Evolutionary conservation across 2,797 vertebrate species (phyloP).

Genomic region (Sebastes iracundus): DNA sequence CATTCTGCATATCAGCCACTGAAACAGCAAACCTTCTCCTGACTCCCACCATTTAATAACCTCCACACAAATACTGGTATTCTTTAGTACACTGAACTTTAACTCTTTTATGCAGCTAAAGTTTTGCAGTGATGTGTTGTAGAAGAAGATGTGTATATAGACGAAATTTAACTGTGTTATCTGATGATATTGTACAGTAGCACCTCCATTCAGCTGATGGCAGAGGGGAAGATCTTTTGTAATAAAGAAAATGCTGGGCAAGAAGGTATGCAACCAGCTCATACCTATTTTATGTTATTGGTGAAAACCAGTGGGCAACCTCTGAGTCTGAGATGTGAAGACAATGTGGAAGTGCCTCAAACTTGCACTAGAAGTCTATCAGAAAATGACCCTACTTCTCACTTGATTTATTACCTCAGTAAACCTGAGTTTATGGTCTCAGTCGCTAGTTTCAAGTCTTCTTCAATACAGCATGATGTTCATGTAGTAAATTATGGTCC

Average conservation of each 20-base stretch:
- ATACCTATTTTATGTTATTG: not conserved
- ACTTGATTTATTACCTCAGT: too few relatives aligned
- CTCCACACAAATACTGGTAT: not conserved
- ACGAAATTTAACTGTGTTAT: not conserved
- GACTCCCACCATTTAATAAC: not conserved
- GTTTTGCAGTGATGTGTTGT: not conserved
- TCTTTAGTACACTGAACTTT: not conserved
- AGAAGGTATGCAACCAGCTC: not conserved
- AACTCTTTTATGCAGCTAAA: not conserved
- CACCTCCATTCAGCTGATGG: not conserved
- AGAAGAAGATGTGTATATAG: not conserved
- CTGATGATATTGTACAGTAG: not conserved
- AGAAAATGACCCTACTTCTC: too few relatives aligned
- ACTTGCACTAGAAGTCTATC: too few relatives aligned
- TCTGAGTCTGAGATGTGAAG: too few relatives aligned
- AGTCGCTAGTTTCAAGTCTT: too few relatives aligned
- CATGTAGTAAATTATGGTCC: too few relatives aligned
- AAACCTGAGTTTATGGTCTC: too few relatives aligned
- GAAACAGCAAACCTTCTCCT: not conserved
- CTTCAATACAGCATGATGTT: too few relatives aligned
- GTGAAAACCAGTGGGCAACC: too few relatives aligned
- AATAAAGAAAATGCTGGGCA: not conserved
- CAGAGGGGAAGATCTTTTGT: not conserved
- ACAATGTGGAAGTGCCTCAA: too few relatives aligned
- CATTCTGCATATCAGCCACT: not conserved